These are phyloP conservation scores for Leucoraja erinaceus DNA, from an alignment of 2,113 vertebrate species.

Conservation along the genomic window DNA sequence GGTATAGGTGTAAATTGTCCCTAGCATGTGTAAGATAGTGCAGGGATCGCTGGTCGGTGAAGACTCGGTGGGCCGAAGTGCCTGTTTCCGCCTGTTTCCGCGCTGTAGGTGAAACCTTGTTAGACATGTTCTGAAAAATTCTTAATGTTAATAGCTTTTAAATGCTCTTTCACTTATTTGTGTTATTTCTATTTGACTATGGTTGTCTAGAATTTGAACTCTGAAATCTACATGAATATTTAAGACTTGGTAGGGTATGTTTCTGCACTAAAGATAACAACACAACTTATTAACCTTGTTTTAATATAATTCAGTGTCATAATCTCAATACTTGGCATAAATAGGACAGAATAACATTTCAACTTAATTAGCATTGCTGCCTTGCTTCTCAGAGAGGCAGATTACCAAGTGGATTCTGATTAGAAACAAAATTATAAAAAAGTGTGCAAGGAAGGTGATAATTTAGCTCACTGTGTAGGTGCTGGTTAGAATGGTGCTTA, in stretches of 20 bases:
- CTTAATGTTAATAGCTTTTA: neutral
- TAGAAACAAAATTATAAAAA: neutral
- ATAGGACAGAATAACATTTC: slow-evolving; percentile 7
- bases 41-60: too few relatives aligned
- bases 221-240: neutral
- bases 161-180: neutral
- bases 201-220: neutral
- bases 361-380: neutral
- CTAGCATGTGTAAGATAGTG: too few relatives aligned
- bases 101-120: neutral
- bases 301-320: neutral
- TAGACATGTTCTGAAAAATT: neutral
- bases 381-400: neutral
- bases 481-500: too few relatives aligned
- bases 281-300: neutral
- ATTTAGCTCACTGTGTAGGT: too few relatives aligned
- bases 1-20: too few relatives aligned
- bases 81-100: too few relatives aligned
- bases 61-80: too few relatives aligned
- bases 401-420: neutral
- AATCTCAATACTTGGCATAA: neutral
- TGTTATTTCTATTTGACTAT: neutral
- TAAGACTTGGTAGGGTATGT: neutral
- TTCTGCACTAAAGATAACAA: neutral
- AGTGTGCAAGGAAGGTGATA: too few relatives aligned